phyloP scores from a whole-genome alignment of 2,888 invertebrate species.

The Papilio demoleus region DNA sequence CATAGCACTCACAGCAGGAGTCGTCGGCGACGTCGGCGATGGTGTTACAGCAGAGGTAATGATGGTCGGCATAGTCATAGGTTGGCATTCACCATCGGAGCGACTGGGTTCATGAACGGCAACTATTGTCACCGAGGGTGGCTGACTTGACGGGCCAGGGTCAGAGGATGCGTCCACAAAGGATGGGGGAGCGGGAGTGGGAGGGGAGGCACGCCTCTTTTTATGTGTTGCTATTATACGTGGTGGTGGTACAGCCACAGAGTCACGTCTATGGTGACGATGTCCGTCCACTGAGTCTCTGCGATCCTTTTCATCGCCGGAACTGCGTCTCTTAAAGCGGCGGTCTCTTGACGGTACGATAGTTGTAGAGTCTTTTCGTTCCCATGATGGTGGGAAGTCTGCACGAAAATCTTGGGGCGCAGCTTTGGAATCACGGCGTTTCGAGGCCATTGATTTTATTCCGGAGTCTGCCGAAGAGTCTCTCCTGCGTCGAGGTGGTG shows the following conservation, averaged over 20 bases:
- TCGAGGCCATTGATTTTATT: conserved; percentile 89
- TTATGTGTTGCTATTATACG: conserved; percentile 85
- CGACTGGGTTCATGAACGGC: conserved; percentile 78
- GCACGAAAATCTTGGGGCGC: conserved; percentile 86
- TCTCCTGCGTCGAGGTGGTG: conserved; percentile 86
- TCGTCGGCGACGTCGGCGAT: conserved; percentile 90
- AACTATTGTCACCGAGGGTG: conserved; percentile 77
- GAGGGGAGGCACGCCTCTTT: conserved; percentile 78
- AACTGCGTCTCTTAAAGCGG: conserved; percentile 84
- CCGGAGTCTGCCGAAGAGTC: conserved; percentile 95
- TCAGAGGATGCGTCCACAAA: conserved; percentile 86
- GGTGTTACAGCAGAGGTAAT: conserved; percentile 93
- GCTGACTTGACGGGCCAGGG: conserved; percentile 82
- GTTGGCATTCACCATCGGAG: conserved; percentile 85
- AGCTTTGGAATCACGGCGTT: conserved; percentile 88
- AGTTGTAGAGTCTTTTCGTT: conserved; percentile 86
- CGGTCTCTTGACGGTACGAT: conserved; percentile 73
- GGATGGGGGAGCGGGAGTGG: conserved; percentile 75
- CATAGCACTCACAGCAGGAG: conserved; percentile 58
- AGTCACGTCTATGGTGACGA: conserved; percentile 86
- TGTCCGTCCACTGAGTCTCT: conserved; percentile 88
- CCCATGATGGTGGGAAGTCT: conserved; percentile 88
- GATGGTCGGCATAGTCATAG: conserved; percentile 88
- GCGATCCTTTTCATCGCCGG: conserved; percentile 84
- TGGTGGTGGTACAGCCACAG: conserved; percentile 84